Conservation (phyloP, 1,140 invertebrate species). For the Gonioctena quinquepunctata region DNA sequence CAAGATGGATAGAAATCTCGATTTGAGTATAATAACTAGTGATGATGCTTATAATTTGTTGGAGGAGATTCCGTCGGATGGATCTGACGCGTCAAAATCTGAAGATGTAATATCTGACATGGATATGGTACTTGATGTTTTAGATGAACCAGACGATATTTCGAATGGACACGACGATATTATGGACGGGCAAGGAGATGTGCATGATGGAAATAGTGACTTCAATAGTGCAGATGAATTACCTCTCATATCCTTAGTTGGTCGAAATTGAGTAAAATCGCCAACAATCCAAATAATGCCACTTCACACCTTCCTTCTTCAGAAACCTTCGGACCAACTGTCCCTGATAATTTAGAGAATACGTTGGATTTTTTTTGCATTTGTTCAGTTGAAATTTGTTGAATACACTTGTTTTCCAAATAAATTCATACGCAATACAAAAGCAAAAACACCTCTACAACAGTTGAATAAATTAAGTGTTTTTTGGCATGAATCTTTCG, state of each 20-base stretch:
- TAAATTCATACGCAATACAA: not conserved
- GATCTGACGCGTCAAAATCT: not conserved
- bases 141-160: not conserved
- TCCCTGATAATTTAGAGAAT: not conserved
- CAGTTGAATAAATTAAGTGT: conserved; percentile 1
- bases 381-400: not conserved
- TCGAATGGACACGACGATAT: not conserved
- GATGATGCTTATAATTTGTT: conserved; percentile 5
- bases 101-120: not conserved
- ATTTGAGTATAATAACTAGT: not conserved
- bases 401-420: not conserved
- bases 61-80: not conserved
- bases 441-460: not conserved
- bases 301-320: too few species aligned
- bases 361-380: not conserved
- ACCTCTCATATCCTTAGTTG: not conserved
- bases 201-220: not conserved
- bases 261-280: not conserved
- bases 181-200: not conserved
- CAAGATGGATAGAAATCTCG: not conserved
- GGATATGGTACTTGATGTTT: not conserved
- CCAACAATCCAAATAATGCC: not conserved
- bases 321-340: not conserved
- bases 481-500: conserved; percentile 18
- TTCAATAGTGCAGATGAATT: not conserved